Percentiles rank a stretch among this genome's conserved stretches.
Evolutionary conservation across 2,797 vertebrate species (phyloP).

Genomic region (Trachurus trachurus): DNA sequence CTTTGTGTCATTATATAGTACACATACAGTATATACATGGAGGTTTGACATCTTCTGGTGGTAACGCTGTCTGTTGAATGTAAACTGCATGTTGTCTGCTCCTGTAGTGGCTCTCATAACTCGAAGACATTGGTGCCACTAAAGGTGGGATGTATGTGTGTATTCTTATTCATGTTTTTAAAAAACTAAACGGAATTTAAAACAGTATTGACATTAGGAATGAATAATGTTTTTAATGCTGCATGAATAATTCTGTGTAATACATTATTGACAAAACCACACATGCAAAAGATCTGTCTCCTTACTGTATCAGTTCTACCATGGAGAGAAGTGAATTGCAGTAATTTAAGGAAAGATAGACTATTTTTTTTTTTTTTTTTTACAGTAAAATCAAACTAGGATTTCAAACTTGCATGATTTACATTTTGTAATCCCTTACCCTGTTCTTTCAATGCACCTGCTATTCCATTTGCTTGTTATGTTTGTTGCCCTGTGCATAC

Average conservation of each 20-base stretch:
- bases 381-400: too few species aligned
- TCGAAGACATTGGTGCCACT: neutral
- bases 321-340: neutral
- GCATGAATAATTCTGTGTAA: neutral
- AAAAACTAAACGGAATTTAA: neutral
- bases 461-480: too few species aligned
- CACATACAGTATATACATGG: too few species aligned
- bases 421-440: too few species aligned
- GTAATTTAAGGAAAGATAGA: neutral
- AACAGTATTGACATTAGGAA: neutral
- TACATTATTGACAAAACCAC: neutral
- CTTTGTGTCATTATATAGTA: conserved; percentile 17
- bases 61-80: neutral
- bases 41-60: neutral
- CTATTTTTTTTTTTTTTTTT: too few species aligned
- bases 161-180: neutral
- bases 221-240: neutral
- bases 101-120: neutral
- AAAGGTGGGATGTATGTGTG: neutral
- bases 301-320: neutral
- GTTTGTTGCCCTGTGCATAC: too few species aligned
- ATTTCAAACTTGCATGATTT: too few species aligned
- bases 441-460: too few species aligned
- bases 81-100: neutral
- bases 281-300: neutral